Percentiles rank a stretch among this genome's conserved stretches.
Evolutionary conservation across 1,140 invertebrate species (phyloP).

Genomic region (Muscidifurax raptorellus): DNA sequence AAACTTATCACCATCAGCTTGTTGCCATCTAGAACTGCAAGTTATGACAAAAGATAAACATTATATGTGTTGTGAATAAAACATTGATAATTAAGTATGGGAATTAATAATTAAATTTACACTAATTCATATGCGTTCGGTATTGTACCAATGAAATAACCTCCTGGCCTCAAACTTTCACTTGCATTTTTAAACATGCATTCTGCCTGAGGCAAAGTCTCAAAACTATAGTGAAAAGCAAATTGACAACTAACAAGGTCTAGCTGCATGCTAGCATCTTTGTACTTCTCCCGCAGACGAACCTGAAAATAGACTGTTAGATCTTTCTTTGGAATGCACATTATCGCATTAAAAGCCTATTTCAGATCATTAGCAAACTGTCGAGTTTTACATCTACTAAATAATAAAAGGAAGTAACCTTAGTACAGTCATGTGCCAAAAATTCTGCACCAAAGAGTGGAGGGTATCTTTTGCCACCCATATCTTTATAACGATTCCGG

Average conservation of each 20-base stretch:
- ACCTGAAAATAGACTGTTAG: constrained; percentile 74
- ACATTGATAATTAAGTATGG: not conserved
- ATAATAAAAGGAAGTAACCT: constrained; percentile 74
- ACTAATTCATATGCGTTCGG: constrained; percentile 95
- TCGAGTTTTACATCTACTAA: not conserved
- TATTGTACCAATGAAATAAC: constrained; percentile 97
- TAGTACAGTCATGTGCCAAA: constrained; percentile 85
- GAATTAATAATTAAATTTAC: constrained; percentile 72
- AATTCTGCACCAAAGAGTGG: constrained; percentile 53
- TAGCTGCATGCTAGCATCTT: constrained; percentile 85
- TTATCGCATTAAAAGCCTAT: not conserved
- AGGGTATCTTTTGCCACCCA: constrained; percentile 60
- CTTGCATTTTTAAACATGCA: constrained; percentile 95
- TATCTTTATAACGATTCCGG: constrained; percentile 80
- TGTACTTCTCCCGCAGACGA: constrained; percentile 82
- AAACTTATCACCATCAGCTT: constrained; percentile 80
- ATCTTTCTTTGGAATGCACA: constrained; percentile 38
- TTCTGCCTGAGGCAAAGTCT: constrained; percentile 92
- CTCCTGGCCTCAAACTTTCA: constrained; percentile 90
- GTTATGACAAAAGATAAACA: constrained; percentile 38
- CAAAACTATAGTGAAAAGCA: constrained; percentile 97
- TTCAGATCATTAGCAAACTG: constrained; percentile 30
- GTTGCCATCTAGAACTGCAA: constrained; percentile 78
- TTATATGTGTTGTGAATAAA: not conserved
- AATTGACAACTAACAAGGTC: constrained; percentile 98